Evolutionary conservation across 2,888 invertebrate genomes (phyloP), one percentile per base, ranked within the genome.

Genomic region (Hemistola chrysoprasaria): DNA sequence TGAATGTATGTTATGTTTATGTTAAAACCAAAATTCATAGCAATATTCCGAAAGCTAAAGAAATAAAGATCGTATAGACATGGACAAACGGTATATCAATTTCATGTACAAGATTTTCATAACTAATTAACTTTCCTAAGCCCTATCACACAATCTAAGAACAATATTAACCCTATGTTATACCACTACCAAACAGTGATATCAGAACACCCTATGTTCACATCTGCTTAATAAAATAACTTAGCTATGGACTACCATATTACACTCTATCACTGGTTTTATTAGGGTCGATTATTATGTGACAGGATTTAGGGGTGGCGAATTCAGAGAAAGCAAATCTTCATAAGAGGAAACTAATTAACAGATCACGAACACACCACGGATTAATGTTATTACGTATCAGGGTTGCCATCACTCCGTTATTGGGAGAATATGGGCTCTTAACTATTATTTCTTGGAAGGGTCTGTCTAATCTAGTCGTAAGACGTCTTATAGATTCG

Each of bases 321-420:
- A 38, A 38, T 43, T 24, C 8, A 26, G 30, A 25, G 43, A 36
- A 39, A 70, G 69, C 70, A 71, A 70, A 73, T 72, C 69, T 69
- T 72, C 68, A 65, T 71, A 65, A 65, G 64, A 63, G 65, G 61
- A 67, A 72, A 71, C 69, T 76, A 75, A 77, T 76, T 75, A 75
- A 71, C 72, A 61, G 71, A 73, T 73, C 73, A 69, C 65, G 68
- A 69, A 70, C 75, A 71, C 61, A 50, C 63, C 47, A 45, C 39
- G 54, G 59, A 75, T 74, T 71, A 73, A 71, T 69, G 62, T 71
- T 70, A 75, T 76, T 75, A 69, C 62, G 49, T 54, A 29, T 47
- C 25, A 43, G 43, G 43, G 43, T 34, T 44, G 38, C 38, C 38
- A 43, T 29, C 21, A 21, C n/a, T 0, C 16, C 16, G 8, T 24